Base-by-base conservation (phyloP, 2,113 vertebrate species). In the Equus quagga region DNA sequence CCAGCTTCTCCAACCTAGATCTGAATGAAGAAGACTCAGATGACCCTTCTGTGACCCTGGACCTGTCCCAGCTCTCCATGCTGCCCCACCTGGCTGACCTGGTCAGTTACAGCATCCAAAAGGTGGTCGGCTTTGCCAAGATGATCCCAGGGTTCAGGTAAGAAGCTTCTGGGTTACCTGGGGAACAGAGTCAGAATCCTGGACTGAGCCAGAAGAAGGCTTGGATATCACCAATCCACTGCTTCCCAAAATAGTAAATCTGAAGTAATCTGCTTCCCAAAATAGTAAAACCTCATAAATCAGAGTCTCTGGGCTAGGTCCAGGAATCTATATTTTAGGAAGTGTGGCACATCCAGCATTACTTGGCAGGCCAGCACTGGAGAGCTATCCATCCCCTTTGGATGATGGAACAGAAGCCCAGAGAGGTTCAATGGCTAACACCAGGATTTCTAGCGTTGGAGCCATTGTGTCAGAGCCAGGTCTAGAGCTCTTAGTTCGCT, bases 141-240 rank as follows among this genome's bases (percentile, higher is more conserved):
- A 99, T 99, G 99, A 99, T 99, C 97, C 99, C 99, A 0, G 99
- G 99, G 0, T 99, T 99, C 99, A 99, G 99, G 99, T 99, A 96
- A 96, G 98, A 69, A 51, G 12, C 28, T 78, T 33, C 31, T 24
- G 15, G 7, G 19, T 6, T 23, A 17, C 41, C 64, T 65, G 51
- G 26, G 60, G 31, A 64, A 17, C 67, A 49, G 17, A 49, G 28
- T 89, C 12, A 65, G 85, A 80, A 79, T 49, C 56, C 73, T 86
- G 15, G 33, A 23, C 7, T 49, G 49, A 64, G 49, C 23, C 69
- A 18, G 23, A 83, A 49, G 65, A 33, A 70, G 13, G 7, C 33
- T 46, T 17, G 2, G 56, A 89, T 79, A 56, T 60, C 33, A 41
- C 49, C 12, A 33, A 28, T 49, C 62, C 17, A 2, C 18, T 23